Evolutionary conservation across 2,888 invertebrate species (phyloP), one percentile per base, ranked within the genome.

Genomic region (Polia nebulosa): DNA sequence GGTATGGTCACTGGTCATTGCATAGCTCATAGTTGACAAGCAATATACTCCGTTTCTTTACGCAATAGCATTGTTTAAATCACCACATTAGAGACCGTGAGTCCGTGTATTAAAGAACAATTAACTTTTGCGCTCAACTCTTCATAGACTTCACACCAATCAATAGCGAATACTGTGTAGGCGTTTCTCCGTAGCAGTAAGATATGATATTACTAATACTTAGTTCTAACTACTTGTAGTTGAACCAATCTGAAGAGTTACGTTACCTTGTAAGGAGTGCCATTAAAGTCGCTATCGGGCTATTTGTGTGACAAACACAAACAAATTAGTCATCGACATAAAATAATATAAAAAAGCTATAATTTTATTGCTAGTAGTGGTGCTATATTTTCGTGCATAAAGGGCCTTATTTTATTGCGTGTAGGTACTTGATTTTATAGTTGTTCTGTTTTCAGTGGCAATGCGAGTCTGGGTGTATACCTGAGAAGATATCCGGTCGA

Each of bases 271-370:
- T 97, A 93, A 98, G 97, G 93, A 98, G 97, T 96, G 98, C 98
- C 98, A 98, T 98, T 97, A 98, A 98, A 96, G 98, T 98, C 97
- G 98, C 98, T 97, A 98, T 97, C 96, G 98, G 98, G 98, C 98
- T 98, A 97, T 96, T 97, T 92, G 97, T 96, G 97, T 96, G 97
- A 96, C 96, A 97, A 96, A 97, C 96, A 97, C 95, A 96, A 88
- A 91, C 74, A 73, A 89, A 95, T 95, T 95, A 95, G 95, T 95
- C 89, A 93, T 88, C 83, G 89, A 92, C 85, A 84, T 90, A 89
- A 91, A 88, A 55, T 59, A 67, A 75, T 57, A 69, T 47, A 80
- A 76, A 76, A n/a, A 67, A 71, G 65, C 70, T 60, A 76, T 81
- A 67, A 75, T 36, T 85, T 72, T 71, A 82, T 79, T 58, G 51